Conservation (phyloP, 1,140 invertebrate species). For the Brachionus manjavacas region DNA sequence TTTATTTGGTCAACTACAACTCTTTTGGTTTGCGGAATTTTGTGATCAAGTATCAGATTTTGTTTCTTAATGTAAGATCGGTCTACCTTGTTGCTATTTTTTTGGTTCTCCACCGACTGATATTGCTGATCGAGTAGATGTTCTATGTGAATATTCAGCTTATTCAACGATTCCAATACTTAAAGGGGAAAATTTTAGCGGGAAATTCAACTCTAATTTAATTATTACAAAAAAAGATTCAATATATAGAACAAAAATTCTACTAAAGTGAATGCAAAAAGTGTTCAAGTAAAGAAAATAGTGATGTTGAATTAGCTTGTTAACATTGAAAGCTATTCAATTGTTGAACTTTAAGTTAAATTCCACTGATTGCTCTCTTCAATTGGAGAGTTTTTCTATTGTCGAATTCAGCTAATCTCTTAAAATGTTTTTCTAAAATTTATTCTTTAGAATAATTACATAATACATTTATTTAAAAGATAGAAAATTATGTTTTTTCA, state of each 20-base stretch:
- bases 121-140: constrained; percentile 10
- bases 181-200: background rate
- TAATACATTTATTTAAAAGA: background rate
- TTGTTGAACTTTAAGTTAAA: background rate
- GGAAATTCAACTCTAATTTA: constrained; percentile 1
- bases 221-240: background rate
- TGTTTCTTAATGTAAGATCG: background rate
- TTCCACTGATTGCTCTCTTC: background rate
- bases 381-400: background rate
- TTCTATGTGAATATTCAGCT: background rate
- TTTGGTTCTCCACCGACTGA: background rate
- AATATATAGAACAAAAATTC: background rate
- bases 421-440: background rate
- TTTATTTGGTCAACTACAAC: background rate
- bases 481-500: background rate
- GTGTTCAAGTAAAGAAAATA: background rate
- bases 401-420: background rate
- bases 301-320: constrained; percentile 23
- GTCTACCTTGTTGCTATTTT: background rate
- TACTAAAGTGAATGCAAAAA: background rate
- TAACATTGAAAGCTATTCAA: background rate
- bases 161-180: constrained; percentile 25
- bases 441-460: background rate
- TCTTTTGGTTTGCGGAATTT: background rate
- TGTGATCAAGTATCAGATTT: background rate